These are phyloP conservation scores for Chorisops tibialis DNA, from an alignment of 2,888 invertebrate species.

Conservation along the genomic window DNA sequence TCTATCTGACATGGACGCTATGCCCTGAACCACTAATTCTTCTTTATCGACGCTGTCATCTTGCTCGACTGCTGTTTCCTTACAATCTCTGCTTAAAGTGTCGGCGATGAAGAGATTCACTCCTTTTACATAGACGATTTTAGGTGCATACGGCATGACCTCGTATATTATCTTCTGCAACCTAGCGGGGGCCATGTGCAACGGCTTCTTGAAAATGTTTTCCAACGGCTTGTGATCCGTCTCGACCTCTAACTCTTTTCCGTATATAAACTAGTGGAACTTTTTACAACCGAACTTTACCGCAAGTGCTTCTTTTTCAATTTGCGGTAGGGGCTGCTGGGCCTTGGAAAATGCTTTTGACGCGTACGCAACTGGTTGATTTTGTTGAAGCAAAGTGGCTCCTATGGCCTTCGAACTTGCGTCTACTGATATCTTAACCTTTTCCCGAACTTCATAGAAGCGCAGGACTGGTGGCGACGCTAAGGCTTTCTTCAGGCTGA, in stretches of 20 bases:
- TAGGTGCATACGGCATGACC: slow-evolving; percentile 34
- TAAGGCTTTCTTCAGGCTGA: slow-evolving; percentile 27
- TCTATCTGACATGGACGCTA: too few species aligned
- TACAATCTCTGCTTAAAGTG: slow-evolving; percentile 27
- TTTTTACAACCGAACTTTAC: slow-evolving; percentile 37
- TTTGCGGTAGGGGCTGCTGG: slow-evolving; percentile 37
- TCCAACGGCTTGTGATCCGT: slow-evolving; percentile 39
- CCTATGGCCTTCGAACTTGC: slow-evolving; percentile 28
- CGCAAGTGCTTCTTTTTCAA: too few species aligned
- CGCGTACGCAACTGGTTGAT: slow-evolving; percentile 12
- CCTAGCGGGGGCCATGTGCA: slow-evolving; percentile 34
- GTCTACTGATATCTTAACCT: slow-evolving; percentile 31
- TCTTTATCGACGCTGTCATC: too few species aligned
- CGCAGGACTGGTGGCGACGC: slow-evolving; percentile 29
- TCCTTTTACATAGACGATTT: slow-evolving; percentile 35
- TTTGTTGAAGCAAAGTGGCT: background rate
- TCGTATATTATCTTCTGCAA: slow-evolving; percentile 40
- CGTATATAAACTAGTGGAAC: slow-evolving; percentile 40
- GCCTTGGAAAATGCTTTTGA: background rate
- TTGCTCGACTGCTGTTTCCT: too few species aligned
- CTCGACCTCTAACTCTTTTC: too few species aligned
- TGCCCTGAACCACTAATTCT: too few species aligned
- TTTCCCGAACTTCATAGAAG: slow-evolving; percentile 33
- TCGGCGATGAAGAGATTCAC: slow-evolving; percentile 35
- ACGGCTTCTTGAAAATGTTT: slow-evolving; percentile 36